Base-by-base conservation (phyloP, 2,888 invertebrate genomes). In the Chironomus riparius region DNA sequence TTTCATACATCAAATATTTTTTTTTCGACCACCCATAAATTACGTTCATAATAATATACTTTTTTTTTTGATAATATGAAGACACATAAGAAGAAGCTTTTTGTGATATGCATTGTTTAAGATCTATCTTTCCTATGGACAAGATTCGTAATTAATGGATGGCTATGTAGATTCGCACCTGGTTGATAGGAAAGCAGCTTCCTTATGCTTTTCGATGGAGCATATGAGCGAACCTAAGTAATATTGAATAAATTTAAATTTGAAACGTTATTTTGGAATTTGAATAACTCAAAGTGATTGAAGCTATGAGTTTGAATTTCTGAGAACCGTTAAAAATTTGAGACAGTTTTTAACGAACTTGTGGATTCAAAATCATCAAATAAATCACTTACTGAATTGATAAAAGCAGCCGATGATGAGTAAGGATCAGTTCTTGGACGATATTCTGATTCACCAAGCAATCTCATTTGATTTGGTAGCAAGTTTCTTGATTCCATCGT, bases 401-500 rank as follows among this genome's bases (percentile, higher is more conserved):
- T 74, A 12, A 68, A 74, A 47, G 74, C 74, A 13, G 68, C 68
- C 2, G 74, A 74, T 13, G 65, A 68, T 13, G 38, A 15, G 21
- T 47, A 47, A 2, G 38, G 56, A 65, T 24, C 65, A 68, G 65
- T 61, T n/a, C 68, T 18, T 21, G 47, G 68, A 47, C 73, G 21
- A 21, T 74, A 22, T 21, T 65, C 74, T 1, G 47, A 21, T 15
- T 74, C 74, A 6, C 74, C 74, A 12, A 74, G 22, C n/a, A 74
- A 28, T 7, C 74, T 10, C 47, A 76, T 47, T 13, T 70, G 22
- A 65, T 65, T 65, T 13, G 65, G 65, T 1, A 70, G 15, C 47
- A 76, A 38, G 48, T 76, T 76, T 56, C 61, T 22, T n/a, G 47
- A 68, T 22, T 76, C 76, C 69, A 76, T 76, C 4, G 61, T 61